Base-by-base conservation (phyloP, 2,797 vertebrate genomes). In the Glyptemys insculpta region DNA sequence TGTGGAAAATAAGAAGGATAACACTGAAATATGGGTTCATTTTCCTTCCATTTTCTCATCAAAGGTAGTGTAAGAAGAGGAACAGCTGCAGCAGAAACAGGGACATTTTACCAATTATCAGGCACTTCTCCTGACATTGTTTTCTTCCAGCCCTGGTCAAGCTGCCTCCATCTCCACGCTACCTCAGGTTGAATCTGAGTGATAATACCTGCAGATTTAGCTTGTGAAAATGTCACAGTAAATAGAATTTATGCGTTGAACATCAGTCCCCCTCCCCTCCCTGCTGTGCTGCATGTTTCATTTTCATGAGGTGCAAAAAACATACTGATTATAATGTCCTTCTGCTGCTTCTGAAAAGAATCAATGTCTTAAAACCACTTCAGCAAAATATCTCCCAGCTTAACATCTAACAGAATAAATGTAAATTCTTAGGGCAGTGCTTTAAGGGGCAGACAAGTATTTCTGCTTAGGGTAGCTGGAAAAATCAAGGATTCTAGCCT, bases 241-340 rank as follows among this genome's bases (percentile, higher is more conserved):
- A 94, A 93, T 85, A 94, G 84, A 92, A 78, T 89, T 31, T 86
- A 87, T 82, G 88, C 85, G 89, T 92, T 49, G 68, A 96, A 92
- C 82, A 84, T 88, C 91, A 92, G 34, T 41, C 23, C 8, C 31
- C 89, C 50, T 90, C 31, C 52, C 72, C 37, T 94, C 81, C 81
- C 83, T 81, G 79, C 87, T 84, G 88, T 88, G 87, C 74, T 94
- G 53, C 37, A 72, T 87, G 62, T 82, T 97, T 91, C 83, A 86
- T 92, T 97, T 91, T 88, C 89, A 91, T 86, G 92, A 93, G 87
- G 90, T 94, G 68, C 87, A 91, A 87, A 92, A 94, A 90, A 80
- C 92, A 82, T 79, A 50, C 83, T 89, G 91, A 94, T 90, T 83
- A 92, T 92, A 85, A 94, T 50, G 89, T 87, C 88, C 87, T 94